These are phyloP conservation scores for Zaprionus obscuricornis DNA, from an alignment of 2,888 invertebrate genomes.

Conservation along the genomic window DNA sequence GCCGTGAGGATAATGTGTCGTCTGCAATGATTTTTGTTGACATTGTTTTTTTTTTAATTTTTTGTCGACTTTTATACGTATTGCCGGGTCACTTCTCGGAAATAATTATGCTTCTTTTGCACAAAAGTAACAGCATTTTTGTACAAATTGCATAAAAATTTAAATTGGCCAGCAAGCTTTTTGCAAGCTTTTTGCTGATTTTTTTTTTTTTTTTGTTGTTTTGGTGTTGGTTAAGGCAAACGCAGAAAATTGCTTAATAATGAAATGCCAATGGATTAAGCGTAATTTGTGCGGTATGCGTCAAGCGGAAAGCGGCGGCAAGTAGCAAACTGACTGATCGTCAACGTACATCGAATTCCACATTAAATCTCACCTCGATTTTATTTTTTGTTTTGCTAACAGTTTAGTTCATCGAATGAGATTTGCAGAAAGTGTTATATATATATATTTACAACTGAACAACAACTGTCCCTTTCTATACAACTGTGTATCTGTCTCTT, in stretches of 20 bases:
- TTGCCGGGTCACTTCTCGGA: conserved; percentile 72
- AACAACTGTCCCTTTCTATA: conserved; percentile 14
- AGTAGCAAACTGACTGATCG: conserved; percentile 42
- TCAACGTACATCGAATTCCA: conserved; percentile 37
- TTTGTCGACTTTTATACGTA: conserved; percentile 23
- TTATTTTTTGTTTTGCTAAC: conserved; percentile 1
- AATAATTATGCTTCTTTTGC: conserved; percentile 82
- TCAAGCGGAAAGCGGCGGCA: conserved; percentile 39
- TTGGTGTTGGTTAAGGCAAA: conserved; percentile 25
- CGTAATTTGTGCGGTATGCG: conserved; percentile 71
- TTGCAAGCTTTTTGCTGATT: conserved; percentile 24
- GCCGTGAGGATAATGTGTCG: conserved; percentile 80
- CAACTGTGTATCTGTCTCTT: conserved; percentile 18
- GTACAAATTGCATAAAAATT: conserved; percentile 81
- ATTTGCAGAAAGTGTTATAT: conserved; percentile 63
- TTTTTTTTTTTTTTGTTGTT: conserved; percentile 27
- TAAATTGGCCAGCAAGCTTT: conserved; percentile 64
- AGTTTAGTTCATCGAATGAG: conserved; percentile 28
- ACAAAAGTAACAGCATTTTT: conserved; percentile 80
- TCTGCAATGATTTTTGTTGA: conserved; percentile 79
- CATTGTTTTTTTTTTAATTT: conserved; percentile 50
- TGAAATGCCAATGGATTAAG: conserved; percentile 79
- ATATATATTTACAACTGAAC: conserved; percentile 80
- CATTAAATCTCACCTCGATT: conserved; percentile 42
- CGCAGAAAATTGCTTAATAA: conserved; percentile 75